phyloP scores from a whole-genome alignment of 2,797 vertebrate species.

The Tiaroga cobitis region DNA sequence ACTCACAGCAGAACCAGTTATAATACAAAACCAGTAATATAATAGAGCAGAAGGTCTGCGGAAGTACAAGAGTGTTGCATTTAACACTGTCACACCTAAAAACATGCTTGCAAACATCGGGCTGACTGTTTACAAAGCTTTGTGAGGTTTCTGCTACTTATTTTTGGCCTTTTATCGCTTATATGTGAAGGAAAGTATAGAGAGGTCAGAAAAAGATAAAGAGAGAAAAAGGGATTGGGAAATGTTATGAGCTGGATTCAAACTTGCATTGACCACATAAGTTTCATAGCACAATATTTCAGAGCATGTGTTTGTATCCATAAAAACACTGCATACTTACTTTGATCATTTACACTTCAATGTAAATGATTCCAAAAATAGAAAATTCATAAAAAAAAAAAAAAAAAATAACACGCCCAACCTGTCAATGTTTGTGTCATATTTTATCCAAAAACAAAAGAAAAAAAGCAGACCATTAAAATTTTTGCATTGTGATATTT shows the following conservation, averaged over 20 bases:
- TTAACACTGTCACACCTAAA: slow-evolving; percentile 12
- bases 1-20: not conserved
- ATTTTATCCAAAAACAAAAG: not conserved
- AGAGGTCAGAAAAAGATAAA: slow-evolving; percentile 50
- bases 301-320: not conserved
- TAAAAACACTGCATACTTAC: not conserved
- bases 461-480: not conserved
- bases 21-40: not conserved
- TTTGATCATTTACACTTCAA: not conserved
- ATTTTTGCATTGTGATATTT: not conserved
- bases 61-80: not conserved
- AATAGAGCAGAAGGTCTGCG: not conserved
- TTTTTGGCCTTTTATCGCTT: not conserved
- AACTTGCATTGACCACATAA: not conserved
- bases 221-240: slow-evolving; percentile 61
- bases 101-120: not conserved
- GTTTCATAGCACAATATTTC: not conserved
- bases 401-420: not conserved
- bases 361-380: not conserved
- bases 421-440: not conserved
- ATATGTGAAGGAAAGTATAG: not conserved
- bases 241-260: not conserved
- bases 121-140: not conserved
- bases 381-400: not conserved
- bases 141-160: not conserved